Percentiles rank a stretch among this genome's conserved stretches.
Evolutionary conservation across 2,888 invertebrate genomes (phyloP).

Genomic region (Amiota communis): DNA sequence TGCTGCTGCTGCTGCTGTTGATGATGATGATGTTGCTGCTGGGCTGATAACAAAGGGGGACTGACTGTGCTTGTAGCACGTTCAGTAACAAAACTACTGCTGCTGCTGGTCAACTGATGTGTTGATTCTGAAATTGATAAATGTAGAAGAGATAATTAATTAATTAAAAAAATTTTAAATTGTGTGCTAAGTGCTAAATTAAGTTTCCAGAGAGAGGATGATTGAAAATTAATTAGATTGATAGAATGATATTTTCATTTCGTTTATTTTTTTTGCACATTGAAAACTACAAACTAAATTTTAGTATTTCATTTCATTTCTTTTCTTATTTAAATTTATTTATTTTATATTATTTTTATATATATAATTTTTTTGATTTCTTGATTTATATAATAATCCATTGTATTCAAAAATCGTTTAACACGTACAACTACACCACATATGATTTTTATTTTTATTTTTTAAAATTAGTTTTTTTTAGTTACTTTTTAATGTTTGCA

Average conservation of each 20-base stretch:
- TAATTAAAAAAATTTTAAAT: not conserved
- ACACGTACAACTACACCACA: slow-evolving; percentile 36
- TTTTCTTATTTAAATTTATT: slow-evolving; percentile 34
- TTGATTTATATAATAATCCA: slow-evolving; percentile 38
- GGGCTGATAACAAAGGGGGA: not conserved
- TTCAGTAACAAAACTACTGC: slow-evolving; percentile 49
- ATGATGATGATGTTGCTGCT: slow-evolving; percentile 38
- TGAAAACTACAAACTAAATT: slow-evolving; percentile 69
- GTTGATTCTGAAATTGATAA: slow-evolving; percentile 22
- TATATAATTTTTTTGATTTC: slow-evolving; percentile 34
- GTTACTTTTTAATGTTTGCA: slow-evolving; percentile 46
- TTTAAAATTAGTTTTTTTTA: slow-evolving; percentile 49
- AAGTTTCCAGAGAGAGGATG: not conserved
- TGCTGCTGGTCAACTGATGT: slow-evolving; percentile 47
- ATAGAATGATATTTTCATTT: slow-evolving; percentile 21
- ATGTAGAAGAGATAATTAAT: not conserved
- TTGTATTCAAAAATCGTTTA: slow-evolving; percentile 37
- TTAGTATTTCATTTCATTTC: slow-evolving; percentile 53
- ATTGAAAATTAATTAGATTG: not conserved
- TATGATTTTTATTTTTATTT: slow-evolving; percentile 38
- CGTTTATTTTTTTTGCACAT: slow-evolving; percentile 65
- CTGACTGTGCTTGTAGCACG: slow-evolving; percentile 47
- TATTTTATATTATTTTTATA: slow-evolving; percentile 41
- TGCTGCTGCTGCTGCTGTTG: slow-evolving; percentile 41
- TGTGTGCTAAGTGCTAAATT: not conserved